Evolutionary conservation across 2,113 vertebrate species (phyloP), one percentile per base, ranked within the genome.

Genomic region (Muntiacus reevesi): DNA sequence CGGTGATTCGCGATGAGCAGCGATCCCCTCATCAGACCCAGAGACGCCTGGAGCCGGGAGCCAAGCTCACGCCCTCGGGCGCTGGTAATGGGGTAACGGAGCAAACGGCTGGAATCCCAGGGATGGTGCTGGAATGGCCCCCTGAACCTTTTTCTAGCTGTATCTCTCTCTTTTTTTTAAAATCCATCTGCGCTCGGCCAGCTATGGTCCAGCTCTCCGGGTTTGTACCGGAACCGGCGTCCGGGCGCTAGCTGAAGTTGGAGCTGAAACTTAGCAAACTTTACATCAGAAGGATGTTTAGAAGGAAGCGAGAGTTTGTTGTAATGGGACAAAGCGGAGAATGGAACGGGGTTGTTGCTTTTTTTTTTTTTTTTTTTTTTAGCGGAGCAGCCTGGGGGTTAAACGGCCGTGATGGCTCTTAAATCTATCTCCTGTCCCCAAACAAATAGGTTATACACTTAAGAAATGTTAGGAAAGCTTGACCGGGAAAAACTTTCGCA

Each of bases 261-360:
- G 64, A 50, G 87, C 14, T 43, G 94, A 62, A 94, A 93, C 92
- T 97, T 74, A 4, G 3, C 59, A 47, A 96, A 97, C 90, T 97
- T 97, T 9, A 1, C 79, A 7, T 67, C 67, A 0, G 8, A 8
- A 19, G 67, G 36, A 27, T 3, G 43, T 52, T 52, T 28, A 78
- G 89, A 12, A 30, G 50, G 84, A 82, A 59, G 30, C 74, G 30
- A 82, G 57, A 47, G 50, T 78, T 96, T 45, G 47, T 74, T 33
- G 85, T 52, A 36, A n/a, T 5, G 71, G 76, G 95, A 92, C 78
- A 78, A 52, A 64, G 54, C 30, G 16, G 90, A 89, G 27, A 62
- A 15, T 30, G 55, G 67, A 74, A 43, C 62, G 30, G 40, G 67
- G n/a, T 40, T 71, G 67, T 12, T 76, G 21, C 12, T 8, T 2